Conservation (phyloP, 2,888 invertebrate species). For the Tachina fera region DNA sequence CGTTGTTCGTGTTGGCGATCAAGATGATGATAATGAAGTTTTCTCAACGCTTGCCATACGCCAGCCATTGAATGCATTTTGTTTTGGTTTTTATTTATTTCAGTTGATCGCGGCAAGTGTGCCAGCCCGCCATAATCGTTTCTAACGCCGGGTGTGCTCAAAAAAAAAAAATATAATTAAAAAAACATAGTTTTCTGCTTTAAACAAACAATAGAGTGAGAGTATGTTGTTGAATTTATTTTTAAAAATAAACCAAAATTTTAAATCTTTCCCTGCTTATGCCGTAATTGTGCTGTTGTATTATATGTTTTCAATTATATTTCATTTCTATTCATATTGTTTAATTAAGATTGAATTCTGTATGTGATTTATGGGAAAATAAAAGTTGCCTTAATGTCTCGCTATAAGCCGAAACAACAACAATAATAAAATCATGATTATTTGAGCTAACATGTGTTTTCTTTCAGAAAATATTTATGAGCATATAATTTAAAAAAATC, state of each 20-base stretch:
- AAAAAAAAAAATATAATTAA: background rate
- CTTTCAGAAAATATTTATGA: background rate
- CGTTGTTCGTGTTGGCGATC: constrained; percentile 17
- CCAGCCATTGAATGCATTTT: constrained; percentile 44
- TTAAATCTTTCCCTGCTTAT: constrained; percentile 28
- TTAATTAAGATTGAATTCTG: constrained; percentile 15
- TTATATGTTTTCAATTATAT: constrained; percentile 6
- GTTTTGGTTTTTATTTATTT: constrained; percentile 57
- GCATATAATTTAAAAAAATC: background rate
- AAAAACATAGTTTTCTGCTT: background rate
- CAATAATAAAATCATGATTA: constrained; percentile 48
- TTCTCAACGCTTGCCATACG: constrained; percentile 39
- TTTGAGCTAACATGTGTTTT: constrained; percentile 62
- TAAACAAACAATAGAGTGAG: constrained; percentile 2
- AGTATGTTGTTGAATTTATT: constrained; percentile 9
- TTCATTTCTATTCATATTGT: background rate
- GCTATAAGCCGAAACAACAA: constrained; percentile 36
- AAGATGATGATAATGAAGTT: constrained; percentile 28
- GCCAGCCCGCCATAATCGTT: constrained; percentile 44
- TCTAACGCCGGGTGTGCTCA: constrained; percentile 37
- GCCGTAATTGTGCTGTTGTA: background rate
- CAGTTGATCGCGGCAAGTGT: constrained; percentile 67
- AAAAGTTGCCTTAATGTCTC: constrained; percentile 54
- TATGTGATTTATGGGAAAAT: constrained; percentile 42
- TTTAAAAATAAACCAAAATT: constrained; percentile 58